Percentiles rank a stretch among this genome's conserved stretches.
phyloP scores from a whole-genome alignment of 2,888 invertebrate genomes.

The Netelia virgata region DNA sequence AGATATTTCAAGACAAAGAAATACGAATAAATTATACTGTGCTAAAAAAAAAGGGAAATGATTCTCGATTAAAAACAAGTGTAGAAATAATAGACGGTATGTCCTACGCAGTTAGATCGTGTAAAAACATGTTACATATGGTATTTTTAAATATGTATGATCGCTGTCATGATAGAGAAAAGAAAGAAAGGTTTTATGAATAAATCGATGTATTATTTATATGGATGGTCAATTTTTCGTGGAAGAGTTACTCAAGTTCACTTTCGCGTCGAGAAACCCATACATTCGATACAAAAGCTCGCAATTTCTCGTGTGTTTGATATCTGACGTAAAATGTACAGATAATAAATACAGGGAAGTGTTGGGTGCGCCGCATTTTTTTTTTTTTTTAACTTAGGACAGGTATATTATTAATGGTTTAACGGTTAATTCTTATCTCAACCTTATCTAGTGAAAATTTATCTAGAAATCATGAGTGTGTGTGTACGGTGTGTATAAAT shows the following conservation, averaged over 20 bases:
- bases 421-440: slow-evolving; percentile 72
- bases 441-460: slow-evolving; percentile 82
- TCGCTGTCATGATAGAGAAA: slow-evolving; percentile 23
- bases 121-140: slow-evolving; percentile 22
- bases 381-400: slow-evolving; percentile 24
- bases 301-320: slow-evolving; percentile 66
- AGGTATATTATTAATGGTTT: slow-evolving; percentile 60
- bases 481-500: slow-evolving; percentile 28
- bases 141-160: slow-evolving; percentile 42
- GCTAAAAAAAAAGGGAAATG: slow-evolving; percentile 33
- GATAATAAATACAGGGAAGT: slow-evolving; percentile 82
- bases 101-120: slow-evolving; percentile 27
- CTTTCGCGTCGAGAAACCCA: slow-evolving; percentile 66
- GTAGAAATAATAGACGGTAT: slow-evolving; percentile 24
- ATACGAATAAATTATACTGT: slow-evolving; percentile 61
- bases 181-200: slow-evolving; percentile 12
- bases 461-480: slow-evolving; percentile 81
- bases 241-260: slow-evolving; percentile 31
- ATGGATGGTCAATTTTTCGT: slow-evolving; percentile 49
- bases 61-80: background rate
- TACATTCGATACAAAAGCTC: slow-evolving; percentile 72
- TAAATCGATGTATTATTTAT: slow-evolving; percentile 25
- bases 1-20: slow-evolving; percentile 36
- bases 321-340: slow-evolving; percentile 77
- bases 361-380: slow-evolving; percentile 63